These are phyloP conservation scores for Caenorhabditis uteleia DNA, from an alignment of 2,888 invertebrate species.

Conservation along the genomic window DNA sequence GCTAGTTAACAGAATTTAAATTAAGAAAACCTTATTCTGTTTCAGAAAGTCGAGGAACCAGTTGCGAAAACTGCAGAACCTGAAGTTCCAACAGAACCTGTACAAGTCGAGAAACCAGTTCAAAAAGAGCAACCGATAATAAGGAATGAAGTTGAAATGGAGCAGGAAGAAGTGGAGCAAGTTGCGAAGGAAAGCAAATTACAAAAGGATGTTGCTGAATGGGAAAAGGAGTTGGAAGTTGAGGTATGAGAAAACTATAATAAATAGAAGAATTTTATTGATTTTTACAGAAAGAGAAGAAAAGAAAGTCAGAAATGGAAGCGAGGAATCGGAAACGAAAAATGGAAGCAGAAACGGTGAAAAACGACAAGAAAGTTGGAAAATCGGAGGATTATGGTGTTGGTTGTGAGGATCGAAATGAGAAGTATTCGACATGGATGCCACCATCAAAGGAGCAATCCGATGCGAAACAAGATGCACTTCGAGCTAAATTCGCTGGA, in stretches of 20 bases:
- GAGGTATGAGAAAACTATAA: not conserved
- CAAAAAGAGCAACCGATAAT: slow-evolving; percentile 2
- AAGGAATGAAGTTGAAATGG: slow-evolving; percentile 6
- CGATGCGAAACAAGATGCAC: slow-evolving; percentile 69
- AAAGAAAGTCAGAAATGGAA: slow-evolving; percentile 2
- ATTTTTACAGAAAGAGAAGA: slow-evolving; percentile 6
- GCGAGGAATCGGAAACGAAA: slow-evolving; percentile 10
- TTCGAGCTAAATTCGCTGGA: slow-evolving; percentile 63
- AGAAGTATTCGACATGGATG: slow-evolving; percentile 80
- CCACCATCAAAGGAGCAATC: slow-evolving; percentile 81
- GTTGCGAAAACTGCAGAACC: not conserved
- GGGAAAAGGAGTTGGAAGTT: slow-evolving; percentile 30
- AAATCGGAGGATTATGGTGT: slow-evolving; percentile 41
- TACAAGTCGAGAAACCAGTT: slow-evolving; percentile 7
- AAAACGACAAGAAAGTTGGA: slow-evolving; percentile 22
- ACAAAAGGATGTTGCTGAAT: slow-evolving; percentile 25
- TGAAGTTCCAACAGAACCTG: not conserved
- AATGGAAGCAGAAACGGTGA: slow-evolving; percentile 9
- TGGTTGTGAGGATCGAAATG: slow-evolving; percentile 42
- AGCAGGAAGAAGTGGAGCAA: slow-evolving; percentile 1
- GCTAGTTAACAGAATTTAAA: not conserved
- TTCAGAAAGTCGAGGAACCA: not conserved
- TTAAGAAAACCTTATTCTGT: not conserved
- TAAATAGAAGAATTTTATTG: not conserved
- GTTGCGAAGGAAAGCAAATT: slow-evolving; percentile 10